phyloP scores from a whole-genome alignment of 2,888 invertebrate species.

The Polylopha cassiicola region DNA sequence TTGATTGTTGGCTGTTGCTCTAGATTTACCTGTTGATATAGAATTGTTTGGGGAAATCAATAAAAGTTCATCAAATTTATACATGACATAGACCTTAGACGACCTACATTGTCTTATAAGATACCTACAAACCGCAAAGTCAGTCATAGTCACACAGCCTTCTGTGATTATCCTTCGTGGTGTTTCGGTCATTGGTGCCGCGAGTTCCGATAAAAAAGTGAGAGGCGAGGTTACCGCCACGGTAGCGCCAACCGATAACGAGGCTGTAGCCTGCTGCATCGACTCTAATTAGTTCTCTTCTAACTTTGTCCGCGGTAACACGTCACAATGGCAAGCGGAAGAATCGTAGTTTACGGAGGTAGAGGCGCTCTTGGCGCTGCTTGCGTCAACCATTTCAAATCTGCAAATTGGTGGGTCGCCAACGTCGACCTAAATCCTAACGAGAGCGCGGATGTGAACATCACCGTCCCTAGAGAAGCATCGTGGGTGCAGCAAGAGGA shows the following conservation, averaged over 20 bases:
- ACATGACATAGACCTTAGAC: too few relatives aligned
- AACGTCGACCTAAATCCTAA: constrained; percentile 90
- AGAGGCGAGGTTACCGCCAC: constrained; percentile 55
- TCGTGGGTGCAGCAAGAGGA: constrained; percentile 88
- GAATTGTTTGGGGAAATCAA: too few relatives aligned
- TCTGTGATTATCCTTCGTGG: constrained; percentile 26
- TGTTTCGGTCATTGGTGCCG: constrained; percentile 32
- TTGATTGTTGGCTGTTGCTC: too few relatives aligned
- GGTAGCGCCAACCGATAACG: constrained; percentile 35
- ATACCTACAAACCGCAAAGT: constrained; percentile 2
- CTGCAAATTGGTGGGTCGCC: constrained; percentile 94
- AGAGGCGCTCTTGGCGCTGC: constrained; percentile 95
- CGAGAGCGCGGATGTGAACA: constrained; percentile 92
- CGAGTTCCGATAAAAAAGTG: constrained; percentile 47
- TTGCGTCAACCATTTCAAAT: constrained; percentile 92
- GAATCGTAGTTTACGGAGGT: constrained; percentile 95
- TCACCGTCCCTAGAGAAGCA: constrained; percentile 87
- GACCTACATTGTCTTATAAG: too few relatives aligned
- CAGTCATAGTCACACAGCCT: constrained; percentile 10
- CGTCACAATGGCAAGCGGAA: constrained; percentile 78
- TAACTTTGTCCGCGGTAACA: constrained; percentile 35
- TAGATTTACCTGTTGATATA: too few relatives aligned
- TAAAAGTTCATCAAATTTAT: too few relatives aligned
- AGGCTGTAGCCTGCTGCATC: constrained; percentile 17
- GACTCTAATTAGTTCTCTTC: constrained; percentile 38